Evolutionary conservation across 2,888 invertebrate genomes (phyloP).

Genomic region (Caenorhabditis angaria): DNA sequence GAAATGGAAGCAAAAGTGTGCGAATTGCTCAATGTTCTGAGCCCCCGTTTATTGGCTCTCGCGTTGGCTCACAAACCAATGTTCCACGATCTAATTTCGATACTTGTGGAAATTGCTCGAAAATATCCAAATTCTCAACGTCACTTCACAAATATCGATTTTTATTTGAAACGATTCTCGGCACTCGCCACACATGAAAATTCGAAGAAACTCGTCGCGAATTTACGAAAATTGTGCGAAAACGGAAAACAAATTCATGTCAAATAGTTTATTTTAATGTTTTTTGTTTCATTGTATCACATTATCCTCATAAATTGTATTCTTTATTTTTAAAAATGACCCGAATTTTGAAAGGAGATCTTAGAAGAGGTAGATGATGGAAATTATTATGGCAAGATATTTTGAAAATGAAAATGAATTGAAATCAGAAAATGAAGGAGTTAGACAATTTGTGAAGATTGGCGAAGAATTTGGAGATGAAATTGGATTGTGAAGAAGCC

Average conservation of each 20-base stretch:
- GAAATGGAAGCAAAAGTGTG: background rate
- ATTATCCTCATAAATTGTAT: too few relatives aligned
- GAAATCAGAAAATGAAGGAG: constrained; percentile 75
- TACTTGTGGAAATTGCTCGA: background rate
- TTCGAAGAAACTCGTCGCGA: background rate
- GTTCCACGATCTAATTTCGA: background rate
- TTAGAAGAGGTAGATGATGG: background rate
- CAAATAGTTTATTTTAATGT: background rate
- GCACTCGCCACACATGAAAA: too few relatives aligned
- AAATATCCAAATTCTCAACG: background rate
- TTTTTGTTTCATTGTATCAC: too few relatives aligned
- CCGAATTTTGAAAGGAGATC: too few relatives aligned
- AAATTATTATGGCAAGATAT: background rate
- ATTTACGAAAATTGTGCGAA: background rate
- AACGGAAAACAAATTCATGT: background rate
- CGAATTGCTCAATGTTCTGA: background rate
- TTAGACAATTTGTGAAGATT: constrained; percentile 22
- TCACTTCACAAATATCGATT: background rate
- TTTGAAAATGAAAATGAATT: constrained; percentile 80
- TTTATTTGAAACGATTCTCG: background rate
- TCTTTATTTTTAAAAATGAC: too few relatives aligned
- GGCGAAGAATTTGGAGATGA: background rate
- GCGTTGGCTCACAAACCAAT: background rate
- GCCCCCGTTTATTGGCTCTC: background rate
- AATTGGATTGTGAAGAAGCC: constrained; percentile 18